Evolutionary conservation across 2,113 vertebrate genomes (phyloP).

Genomic region (Fulica atra): DNA sequence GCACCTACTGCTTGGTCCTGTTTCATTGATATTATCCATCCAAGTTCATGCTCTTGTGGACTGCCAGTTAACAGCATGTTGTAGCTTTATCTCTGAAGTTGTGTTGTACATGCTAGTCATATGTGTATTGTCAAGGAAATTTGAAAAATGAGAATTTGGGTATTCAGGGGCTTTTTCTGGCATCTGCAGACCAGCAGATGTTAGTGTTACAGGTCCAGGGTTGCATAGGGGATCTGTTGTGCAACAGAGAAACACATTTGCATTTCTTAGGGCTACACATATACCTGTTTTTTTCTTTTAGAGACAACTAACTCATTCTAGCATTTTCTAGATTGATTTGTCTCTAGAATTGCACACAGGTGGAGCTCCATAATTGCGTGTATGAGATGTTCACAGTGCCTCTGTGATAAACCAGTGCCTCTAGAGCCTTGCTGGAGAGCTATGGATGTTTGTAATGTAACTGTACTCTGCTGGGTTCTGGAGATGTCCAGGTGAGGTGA

Average conservation of each 20-base stretch:
- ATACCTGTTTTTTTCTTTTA: too few species aligned
- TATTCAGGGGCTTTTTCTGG: not conserved
- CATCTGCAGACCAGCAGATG: not conserved
- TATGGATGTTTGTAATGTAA: not conserved
- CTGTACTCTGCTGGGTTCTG: not conserved
- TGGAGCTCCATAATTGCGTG: not conserved
- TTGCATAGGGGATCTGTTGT: not conserved
- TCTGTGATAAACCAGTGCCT: not conserved
- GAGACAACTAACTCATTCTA: not conserved
- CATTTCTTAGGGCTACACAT: not conserved
- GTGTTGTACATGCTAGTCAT: fast-evolving
- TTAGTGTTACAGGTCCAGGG: not conserved
- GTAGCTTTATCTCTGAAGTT: not conserved
- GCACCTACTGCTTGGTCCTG: not conserved
- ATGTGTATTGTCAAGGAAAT: not conserved
- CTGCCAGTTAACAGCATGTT: not conserved
- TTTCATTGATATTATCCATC: not conserved
- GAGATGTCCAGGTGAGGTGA: not conserved
- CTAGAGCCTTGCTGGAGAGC: not conserved
- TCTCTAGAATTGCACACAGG: not conserved
- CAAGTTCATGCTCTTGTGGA: not conserved
- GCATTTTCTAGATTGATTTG: not conserved
- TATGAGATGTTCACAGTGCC: not conserved
- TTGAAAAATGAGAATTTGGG: fast-evolving
- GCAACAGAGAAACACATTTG: not conserved